Evolutionary conservation across 1,140 invertebrate species (phyloP), one percentile per base, ranked within the genome.

Genomic region (Globodera ellingtonae): DNA sequence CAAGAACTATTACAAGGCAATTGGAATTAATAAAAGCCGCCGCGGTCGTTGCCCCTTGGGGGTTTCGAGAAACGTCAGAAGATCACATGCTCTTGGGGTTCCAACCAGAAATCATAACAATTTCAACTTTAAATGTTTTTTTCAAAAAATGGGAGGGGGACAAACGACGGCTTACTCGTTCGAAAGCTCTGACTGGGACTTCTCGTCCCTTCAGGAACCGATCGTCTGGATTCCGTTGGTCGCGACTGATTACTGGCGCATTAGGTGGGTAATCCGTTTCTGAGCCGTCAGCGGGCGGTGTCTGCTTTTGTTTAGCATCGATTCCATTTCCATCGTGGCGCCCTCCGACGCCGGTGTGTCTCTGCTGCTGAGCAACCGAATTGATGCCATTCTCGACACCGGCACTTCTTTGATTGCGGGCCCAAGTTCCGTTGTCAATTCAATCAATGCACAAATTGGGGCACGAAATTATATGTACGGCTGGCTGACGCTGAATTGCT

Each of bases 181-280:
- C 1, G 35, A 0, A 35, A 35, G 35, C 35, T 35, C 35, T 35
- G 35, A 35, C 35, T 35, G 35, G 35, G 35, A 35, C 35, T 35
- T 35, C 35, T 35, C 35, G 35, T 35, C 35, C 35, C 67, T 67
- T 65, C 52, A 82, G 71, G 86, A 83, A 24, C 92, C 94, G 81
- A 95, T 99, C 88, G 95, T 94, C 6, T 98, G 97, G 90, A 91
- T 96, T 75, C 92, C 93, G 44, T 94, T 99, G 0, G 93, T 93
- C 82, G 92, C 92, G 75, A 92, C 95, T 91, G 94, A 93, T 70
- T 99, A 99, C 90, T 99, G 97, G 97, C 95, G 98, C 91, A 96
- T 99, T 90, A 92, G 92, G 86, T 94, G 98, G 93, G 95, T 84
- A 21, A 46, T 76, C 15, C 50, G 84, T 3, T 50, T 24, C 13